These are phyloP conservation scores for Mylabris sibirica DNA, from an alignment of 2,888 invertebrate genomes.

Conservation along the genomic window DNA sequence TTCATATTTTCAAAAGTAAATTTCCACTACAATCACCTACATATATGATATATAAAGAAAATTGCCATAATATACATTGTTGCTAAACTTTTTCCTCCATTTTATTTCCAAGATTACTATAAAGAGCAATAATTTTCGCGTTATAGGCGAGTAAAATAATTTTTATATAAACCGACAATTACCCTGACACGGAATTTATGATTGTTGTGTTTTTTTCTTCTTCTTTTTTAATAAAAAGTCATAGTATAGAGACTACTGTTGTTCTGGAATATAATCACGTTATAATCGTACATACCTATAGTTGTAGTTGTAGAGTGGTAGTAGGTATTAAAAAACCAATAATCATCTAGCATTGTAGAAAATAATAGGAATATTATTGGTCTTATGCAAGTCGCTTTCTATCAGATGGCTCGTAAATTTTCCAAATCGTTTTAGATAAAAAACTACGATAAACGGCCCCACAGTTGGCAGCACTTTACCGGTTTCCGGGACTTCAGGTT, in stretches of 20 bases:
- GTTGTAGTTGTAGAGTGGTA: no score
- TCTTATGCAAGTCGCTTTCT: constrained; percentile 3
- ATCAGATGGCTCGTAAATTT: constrained; percentile 11
- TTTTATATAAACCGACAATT: not conserved
- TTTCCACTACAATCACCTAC: not conserved
- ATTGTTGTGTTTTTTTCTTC: not conserved
- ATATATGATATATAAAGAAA: not conserved
- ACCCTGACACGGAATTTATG: not conserved
- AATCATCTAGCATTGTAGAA: not conserved
- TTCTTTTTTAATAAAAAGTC: no score
- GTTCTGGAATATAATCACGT: not conserved
- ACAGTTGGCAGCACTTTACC: constrained; percentile 10
- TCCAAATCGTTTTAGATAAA: constrained; percentile 7
- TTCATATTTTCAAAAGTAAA: not conserved
- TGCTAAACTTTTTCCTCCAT: not conserved
- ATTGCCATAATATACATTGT: not conserved
- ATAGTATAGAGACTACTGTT: not conserved
- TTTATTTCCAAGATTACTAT: not conserved
- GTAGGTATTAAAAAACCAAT: not conserved
- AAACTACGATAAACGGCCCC: constrained; percentile 9
- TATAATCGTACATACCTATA: not conserved
- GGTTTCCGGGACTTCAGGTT: constrained; percentile 8
- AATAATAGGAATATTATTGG: constrained; percentile 9
- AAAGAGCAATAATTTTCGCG: not conserved
- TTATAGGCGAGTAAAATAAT: not conserved